Conservation (phyloP, 2,113 vertebrate genomes). For the Phoenicopterus ruber region DNA sequence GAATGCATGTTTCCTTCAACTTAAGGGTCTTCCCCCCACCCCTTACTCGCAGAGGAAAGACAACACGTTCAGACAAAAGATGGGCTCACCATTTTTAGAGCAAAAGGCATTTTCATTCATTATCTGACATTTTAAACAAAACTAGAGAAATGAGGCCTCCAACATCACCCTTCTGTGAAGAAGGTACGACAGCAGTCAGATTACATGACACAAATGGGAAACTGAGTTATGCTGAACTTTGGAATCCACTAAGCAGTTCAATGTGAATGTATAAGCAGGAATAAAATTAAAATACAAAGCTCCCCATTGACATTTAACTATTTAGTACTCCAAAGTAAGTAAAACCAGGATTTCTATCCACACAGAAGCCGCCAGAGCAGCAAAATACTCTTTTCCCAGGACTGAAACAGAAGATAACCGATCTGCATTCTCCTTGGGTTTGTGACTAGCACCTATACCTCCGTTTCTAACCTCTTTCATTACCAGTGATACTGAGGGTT, state of each 20-base stretch:
- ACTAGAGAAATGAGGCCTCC: not conserved
- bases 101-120: not conserved
- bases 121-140: not conserved
- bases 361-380: not conserved
- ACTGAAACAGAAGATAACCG: not conserved
- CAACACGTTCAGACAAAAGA: not conserved
- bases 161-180: not conserved
- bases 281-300: not conserved
- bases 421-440: not conserved
- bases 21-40: not conserved
- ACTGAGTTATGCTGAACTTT: not conserved
- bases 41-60: not conserved
- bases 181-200: not conserved
- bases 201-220: not conserved
- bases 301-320: not conserved
- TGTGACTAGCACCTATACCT: not conserved
- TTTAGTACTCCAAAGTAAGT: not conserved
- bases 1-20: not conserved
- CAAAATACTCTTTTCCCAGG: not conserved
- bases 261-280: not conserved
- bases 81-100: not conserved
- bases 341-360: not conserved
- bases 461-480: not conserved
- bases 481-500: not conserved
- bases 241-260: not conserved